A percentile compares a stretch with the other conserved stretches of the same genome.
Evolutionary conservation across 2,113 vertebrate genomes (phyloP).

Genomic region (Manacus vitellinus): DNA sequence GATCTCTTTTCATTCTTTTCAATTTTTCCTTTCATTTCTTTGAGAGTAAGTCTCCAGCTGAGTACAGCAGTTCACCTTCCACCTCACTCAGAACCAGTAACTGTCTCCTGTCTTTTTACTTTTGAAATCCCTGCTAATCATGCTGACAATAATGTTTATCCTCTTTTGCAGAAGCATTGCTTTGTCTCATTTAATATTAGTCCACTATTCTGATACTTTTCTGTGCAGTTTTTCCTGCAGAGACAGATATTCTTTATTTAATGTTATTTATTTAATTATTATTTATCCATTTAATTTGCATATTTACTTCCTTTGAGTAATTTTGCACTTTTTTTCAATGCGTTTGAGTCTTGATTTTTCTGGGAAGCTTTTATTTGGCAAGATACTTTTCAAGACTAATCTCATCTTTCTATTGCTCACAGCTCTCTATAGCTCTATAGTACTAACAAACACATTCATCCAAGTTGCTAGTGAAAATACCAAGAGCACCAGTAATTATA

Average conservation of each 20-base stretch:
- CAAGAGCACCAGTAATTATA: neutral
- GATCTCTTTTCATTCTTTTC: neutral
- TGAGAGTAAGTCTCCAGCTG: rapidly evolving
- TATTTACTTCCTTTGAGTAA: neutral
- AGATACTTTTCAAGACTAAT: neutral
- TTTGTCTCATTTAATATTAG: neutral
- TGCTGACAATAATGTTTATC: neutral
- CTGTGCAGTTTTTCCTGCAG: neutral
- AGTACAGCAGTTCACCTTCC: neutral
- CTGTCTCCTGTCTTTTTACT: neutral
- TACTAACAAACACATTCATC: neutral
- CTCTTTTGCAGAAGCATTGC: neutral
- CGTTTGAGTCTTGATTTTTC: neutral
- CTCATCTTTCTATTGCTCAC: neutral
- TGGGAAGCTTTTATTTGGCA: neutral
- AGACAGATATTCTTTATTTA: neutral
- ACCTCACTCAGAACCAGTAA: neutral
- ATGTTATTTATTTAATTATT: no score
- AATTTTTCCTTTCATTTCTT: neutral
- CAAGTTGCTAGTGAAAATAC: neutral
- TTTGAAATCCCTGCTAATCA: neutral
- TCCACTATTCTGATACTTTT: neutral
- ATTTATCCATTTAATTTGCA: neutral
- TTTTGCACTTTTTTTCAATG: neutral
- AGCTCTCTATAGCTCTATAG: neutral